Conservation (phyloP, 1,140 invertebrate species). For the Lordiphosa mommai region DNA sequence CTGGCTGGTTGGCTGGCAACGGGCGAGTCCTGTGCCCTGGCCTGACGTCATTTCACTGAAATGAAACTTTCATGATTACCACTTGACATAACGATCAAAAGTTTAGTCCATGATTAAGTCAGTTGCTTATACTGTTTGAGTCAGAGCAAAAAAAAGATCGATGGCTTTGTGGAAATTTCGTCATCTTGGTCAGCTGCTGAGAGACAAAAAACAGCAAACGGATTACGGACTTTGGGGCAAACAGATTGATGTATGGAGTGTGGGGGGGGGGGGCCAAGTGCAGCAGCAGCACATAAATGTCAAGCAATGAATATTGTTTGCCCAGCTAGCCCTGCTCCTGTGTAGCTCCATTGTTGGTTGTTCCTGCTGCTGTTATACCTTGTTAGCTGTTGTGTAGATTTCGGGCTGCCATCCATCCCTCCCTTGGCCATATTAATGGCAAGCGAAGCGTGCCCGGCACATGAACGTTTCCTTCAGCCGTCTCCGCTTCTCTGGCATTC, state of each 20-base stretch:
- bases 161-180: constrained; percentile 16
- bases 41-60: too few species aligned
- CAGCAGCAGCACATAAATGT: constrained; percentile 46
- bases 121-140: background rate
- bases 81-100: constrained; percentile 28
- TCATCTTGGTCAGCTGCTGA: too few species aligned
- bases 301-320: constrained; percentile 70
- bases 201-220: too few species aligned
- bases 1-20: background rate
- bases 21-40: background rate
- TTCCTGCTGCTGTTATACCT: constrained; percentile 56
- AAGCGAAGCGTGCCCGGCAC: constrained; percentile 53
- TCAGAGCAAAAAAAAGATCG: constrained; percentile 8
- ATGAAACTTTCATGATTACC: constrained; percentile 44
- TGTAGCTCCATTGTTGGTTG: constrained; percentile 25
- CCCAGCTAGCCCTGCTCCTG: constrained; percentile 60
- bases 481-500: constrained; percentile 43
- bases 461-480: constrained; percentile 12
- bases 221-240: background rate
- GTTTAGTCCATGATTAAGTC: constrained; percentile 16
- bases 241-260: background rate
- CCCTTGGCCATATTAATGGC: constrained; percentile 29
- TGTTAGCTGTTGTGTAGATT: constrained; percentile 64
- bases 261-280: too few species aligned
- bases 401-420: constrained; percentile 10